These are phyloP conservation scores for Chrysocyon brachyurus DNA, from an alignment of 2,797 vertebrate species.

Conservation along the genomic window DNA sequence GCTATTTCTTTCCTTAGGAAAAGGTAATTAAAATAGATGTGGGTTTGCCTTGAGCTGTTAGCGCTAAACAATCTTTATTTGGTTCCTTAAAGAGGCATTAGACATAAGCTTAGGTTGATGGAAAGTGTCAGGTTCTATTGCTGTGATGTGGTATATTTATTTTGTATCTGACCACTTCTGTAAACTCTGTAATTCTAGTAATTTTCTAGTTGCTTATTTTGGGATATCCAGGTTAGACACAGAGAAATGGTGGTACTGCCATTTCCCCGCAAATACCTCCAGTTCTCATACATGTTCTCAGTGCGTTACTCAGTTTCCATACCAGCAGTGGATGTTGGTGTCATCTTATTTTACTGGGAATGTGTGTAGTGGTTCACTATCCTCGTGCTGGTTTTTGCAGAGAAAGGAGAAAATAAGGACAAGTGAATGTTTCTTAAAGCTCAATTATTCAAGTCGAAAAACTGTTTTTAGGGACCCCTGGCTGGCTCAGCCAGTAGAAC, in stretches of 20 bases:
- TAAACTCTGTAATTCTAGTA: conserved; percentile 4
- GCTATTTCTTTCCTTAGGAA: neutral
- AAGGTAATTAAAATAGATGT: neutral
- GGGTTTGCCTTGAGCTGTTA: neutral
- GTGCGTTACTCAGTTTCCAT: neutral
- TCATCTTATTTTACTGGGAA: neutral
- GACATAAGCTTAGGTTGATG: neutral
- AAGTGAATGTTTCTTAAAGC: neutral
- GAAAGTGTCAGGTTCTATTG: neutral
- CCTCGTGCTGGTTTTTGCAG: neutral
- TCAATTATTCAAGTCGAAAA: neutral
- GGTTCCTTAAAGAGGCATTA: neutral
- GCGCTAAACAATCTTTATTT: neutral
- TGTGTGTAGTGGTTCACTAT: neutral
- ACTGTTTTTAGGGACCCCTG: neutral
- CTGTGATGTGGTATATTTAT: neutral
- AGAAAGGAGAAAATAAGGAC: neutral
- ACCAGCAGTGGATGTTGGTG: neutral
- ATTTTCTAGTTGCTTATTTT: conserved; percentile 53
- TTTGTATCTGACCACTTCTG: neutral
- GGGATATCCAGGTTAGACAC: neutral
- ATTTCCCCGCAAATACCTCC: neutral
- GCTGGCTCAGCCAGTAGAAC: neutral
- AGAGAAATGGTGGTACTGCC: neutral
- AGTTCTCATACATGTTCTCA: neutral